Percentiles rank a stretch among this genome's conserved stretches.
Conservation (phyloP, 2,888 invertebrate genomes). For the Metalampra italica region DNA sequence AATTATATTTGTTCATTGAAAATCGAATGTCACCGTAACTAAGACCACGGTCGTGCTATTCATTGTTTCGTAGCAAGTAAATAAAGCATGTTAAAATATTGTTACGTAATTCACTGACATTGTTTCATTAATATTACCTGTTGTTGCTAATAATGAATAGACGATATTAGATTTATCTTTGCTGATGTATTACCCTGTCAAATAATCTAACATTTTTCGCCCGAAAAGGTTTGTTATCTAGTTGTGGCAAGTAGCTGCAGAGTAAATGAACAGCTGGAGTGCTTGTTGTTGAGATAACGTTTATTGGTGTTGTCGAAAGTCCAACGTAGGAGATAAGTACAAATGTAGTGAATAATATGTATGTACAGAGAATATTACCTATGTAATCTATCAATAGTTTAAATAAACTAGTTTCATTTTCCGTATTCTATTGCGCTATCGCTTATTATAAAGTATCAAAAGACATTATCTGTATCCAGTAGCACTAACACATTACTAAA, state of each 20-base stretch:
- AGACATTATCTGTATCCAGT: constrained; percentile 1
- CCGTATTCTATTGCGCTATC: neutral
- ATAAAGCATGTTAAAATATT: constrained; percentile 34
- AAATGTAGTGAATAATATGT: constrained; percentile 25
- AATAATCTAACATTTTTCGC: constrained; percentile 51
- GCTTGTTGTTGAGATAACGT: constrained; percentile 51
- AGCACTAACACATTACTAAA: constrained; percentile 1
- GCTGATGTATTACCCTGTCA: constrained; percentile 59
- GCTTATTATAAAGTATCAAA: neutral
- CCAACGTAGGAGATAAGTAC: constrained; percentile 45
- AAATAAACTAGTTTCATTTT: neutral
- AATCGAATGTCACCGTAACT: neutral
- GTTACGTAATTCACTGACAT: constrained; percentile 22
- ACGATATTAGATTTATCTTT: constrained; percentile 43
- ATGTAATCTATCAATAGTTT: constrained; percentile 18
- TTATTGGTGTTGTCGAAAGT: constrained; percentile 52
- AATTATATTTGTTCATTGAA: neutral
- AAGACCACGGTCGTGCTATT: constrained; percentile 34
- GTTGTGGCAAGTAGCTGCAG: constrained; percentile 32
- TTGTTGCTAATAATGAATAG: constrained; percentile 44
- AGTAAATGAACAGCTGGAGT: constrained; percentile 62
- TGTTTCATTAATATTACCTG: constrained; percentile 37
- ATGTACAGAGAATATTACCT: constrained; percentile 30
- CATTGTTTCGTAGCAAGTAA: constrained; percentile 25
- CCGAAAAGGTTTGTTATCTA: constrained; percentile 37